Evolutionary conservation across 2,113 vertebrate genomes (phyloP), one percentile per base, ranked within the genome.

Genomic region (Tragelaphus scriptus): DNA sequence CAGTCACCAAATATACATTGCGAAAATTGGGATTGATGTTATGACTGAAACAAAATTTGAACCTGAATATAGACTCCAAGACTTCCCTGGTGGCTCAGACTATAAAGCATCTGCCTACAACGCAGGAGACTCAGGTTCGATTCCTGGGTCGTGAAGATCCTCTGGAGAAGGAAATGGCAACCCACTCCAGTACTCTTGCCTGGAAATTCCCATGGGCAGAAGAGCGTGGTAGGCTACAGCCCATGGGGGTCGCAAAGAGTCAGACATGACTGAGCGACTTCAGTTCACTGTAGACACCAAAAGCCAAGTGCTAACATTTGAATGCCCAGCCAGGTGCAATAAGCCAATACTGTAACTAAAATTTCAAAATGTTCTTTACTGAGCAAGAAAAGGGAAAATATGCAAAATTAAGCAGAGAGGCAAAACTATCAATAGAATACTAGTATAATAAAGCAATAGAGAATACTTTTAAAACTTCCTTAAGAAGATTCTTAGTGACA

Each of bases 161-260:
- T n/a, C 32, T 68, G 32, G 63, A 68, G 32, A 68, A n/a, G 63
- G 32, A 68, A 68, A n/a, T 68, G 16, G 3, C 63, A 68, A 10
- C 16, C 16, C 32, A 19, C 32, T 68, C 63, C 32, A 68, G 32
- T n/a, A 19, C 16, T 68, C 4, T 68, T n/a, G 16, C 63, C 32
- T 68, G 63, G 16, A n/a, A 68, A 68, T 19, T n/a, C 16, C 63
- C 63, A 19, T 10, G 63, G 63, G 10, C 3, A 4, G 8, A 68
- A 32, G 32, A 19, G 7, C 16, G 0, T 10, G 16, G 16, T 68
- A 68, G 16, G 32, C 16, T n/a, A 68, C 16, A n/a, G 32, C n/a
- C 4, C 17, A n/a, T 19, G 32, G 7, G 16, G 32, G 16, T n/a
- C 2, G 0, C 7, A 68, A 68, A n/a, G 32, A n/a, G 32, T 68